Percentiles rank a stretch among this genome's conserved stretches.
phyloP scores from a whole-genome alignment of 2,888 invertebrate species.

The Rotaria sp. region DNA sequence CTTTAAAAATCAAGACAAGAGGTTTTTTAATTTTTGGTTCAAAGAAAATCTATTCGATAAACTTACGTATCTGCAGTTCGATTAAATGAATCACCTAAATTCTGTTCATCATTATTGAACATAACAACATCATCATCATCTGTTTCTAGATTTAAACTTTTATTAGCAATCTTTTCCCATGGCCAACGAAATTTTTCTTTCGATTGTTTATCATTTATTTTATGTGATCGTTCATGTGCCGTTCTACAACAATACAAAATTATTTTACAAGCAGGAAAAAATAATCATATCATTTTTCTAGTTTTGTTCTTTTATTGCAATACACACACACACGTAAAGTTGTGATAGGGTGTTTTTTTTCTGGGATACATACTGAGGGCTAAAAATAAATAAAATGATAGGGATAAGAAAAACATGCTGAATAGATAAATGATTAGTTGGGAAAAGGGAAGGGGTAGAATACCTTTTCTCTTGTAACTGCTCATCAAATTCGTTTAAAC shows the following conservation, averaged over 20 bases:
- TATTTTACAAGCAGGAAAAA: not conserved
- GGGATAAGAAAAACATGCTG: not conserved
- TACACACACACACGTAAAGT: not conserved
- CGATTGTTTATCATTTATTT: constrained; percentile 47
- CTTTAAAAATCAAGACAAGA: not conserved
- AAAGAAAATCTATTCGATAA: not conserved
- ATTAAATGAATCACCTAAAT: not conserved
- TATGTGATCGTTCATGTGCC: constrained; percentile 49
- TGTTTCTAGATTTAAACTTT: constrained; percentile 43
- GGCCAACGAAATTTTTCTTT: constrained; percentile 51
- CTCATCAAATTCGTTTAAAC: too few species aligned
- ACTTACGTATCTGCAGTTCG: constrained; percentile 4
- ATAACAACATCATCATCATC: constrained; percentile 47
- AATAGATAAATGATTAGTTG: not conserved
- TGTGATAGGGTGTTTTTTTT: not conserved
- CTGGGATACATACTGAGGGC: not conserved
- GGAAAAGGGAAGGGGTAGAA: not conserved
- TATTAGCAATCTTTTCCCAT: constrained; percentile 52
- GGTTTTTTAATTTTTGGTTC: not conserved
- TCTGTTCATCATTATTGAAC: constrained; percentile 44
- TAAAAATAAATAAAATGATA: not conserved
- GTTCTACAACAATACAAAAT: constrained; percentile 41
- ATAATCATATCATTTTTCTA: too few species aligned
- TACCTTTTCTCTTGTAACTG: too few species aligned
- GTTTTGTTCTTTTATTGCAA: not conserved